Conservation (phyloP, 2,888 invertebrate species). For the Syritta pipiens region DNA sequence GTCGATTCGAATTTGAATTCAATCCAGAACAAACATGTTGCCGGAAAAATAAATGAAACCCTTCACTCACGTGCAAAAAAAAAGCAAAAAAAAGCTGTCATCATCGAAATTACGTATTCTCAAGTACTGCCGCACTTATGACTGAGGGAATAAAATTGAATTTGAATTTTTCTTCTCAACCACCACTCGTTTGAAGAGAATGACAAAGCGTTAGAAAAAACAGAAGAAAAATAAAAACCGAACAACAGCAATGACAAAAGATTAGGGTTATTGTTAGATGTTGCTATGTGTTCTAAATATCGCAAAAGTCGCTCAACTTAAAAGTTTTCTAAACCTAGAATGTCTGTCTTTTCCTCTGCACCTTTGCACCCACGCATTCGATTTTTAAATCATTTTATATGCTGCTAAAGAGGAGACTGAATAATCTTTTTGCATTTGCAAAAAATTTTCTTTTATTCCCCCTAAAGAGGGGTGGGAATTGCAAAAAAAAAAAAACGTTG, state of each 20-base stretch:
- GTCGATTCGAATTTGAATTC: not conserved
- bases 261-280: conserved; percentile 65
- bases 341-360: conserved; percentile 11
- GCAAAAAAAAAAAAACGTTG: too few species aligned
- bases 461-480: too few species aligned
- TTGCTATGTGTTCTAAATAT: conserved; percentile 69
- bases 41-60: conserved; percentile 34
- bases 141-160: conserved; percentile 45
- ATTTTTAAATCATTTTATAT: conserved; percentile 20
- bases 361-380: conserved; percentile 1
- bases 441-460: conserved; percentile 63
- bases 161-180: conserved; percentile 24
- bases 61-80: conserved; percentile 35
- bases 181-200: not conserved
- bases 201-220: not conserved
- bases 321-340: conserved; percentile 61
- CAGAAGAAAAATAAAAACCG: conserved; percentile 28
- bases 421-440: conserved; percentile 68
- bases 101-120: conserved; percentile 51
- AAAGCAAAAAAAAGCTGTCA: conserved; percentile 48
- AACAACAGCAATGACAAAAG: conserved; percentile 27
- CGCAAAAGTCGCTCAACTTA: conserved; percentile 65
- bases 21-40: too few species aligned
- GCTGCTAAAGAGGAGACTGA: too few species aligned
- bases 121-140: conserved; percentile 49